Conservation (phyloP, 2,113 vertebrate genomes). For the Peromyscus leucopus region DNA sequence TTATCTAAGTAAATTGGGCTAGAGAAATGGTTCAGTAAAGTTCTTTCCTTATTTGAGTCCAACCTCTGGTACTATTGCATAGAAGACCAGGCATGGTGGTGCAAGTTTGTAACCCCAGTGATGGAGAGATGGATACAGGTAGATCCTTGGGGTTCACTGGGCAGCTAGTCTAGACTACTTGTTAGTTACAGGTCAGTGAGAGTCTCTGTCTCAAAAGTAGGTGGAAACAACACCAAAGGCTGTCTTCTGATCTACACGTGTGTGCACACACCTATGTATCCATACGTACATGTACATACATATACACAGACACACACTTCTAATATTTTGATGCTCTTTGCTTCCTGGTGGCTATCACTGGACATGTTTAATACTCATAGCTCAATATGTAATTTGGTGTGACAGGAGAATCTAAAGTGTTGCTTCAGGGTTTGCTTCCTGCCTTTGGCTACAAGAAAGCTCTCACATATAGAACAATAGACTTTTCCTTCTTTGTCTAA, state of each 20-base stretch:
- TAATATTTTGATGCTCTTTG: not conserved
- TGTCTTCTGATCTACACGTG: no score
- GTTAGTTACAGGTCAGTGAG: not conserved
- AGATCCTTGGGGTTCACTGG: not conserved
- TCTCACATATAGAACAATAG: not conserved
- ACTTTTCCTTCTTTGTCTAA: not conserved
- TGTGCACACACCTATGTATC: not conserved
- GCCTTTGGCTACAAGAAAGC: not conserved
- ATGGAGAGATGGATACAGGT: not conserved
- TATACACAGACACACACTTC: not conserved
- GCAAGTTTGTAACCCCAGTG: not conserved
- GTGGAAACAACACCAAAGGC: not conserved
- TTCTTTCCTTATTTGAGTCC: not conserved
- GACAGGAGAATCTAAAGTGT: not conserved
- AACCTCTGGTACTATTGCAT: not conserved
- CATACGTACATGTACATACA: no score
- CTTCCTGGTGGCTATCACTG: not conserved
- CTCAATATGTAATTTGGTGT: not conserved
- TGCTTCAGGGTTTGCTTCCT: not conserved
- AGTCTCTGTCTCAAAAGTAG: not conserved
- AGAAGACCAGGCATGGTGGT: not conserved
- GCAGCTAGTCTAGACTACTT: not conserved
- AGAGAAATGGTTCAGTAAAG: not conserved
- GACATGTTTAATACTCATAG: not conserved
- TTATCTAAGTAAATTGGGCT: slow-evolving; percentile 28